phyloP scores from a whole-genome alignment of 2,888 invertebrate species.

The Apoda limacodes region DNA sequence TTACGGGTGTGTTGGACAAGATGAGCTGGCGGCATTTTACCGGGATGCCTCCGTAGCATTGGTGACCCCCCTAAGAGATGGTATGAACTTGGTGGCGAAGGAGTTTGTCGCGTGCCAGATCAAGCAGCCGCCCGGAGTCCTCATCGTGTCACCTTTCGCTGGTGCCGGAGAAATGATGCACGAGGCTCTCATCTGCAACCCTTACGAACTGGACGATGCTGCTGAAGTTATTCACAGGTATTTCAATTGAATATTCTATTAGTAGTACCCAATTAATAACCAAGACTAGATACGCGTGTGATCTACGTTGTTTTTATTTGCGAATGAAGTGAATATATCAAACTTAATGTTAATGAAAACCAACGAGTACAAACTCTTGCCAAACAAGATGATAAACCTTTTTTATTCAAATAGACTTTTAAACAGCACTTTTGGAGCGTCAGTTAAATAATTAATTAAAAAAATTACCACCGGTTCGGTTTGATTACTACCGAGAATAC shows the following conservation, averaged over 20 bases:
- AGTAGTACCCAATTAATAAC: background rate
- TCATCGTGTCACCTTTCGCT: slow-evolving; percentile 91
- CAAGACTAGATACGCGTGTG: background rate
- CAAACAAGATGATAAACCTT: too few relatives aligned
- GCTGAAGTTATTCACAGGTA: slow-evolving; percentile 87
- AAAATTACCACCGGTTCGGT: too few relatives aligned
- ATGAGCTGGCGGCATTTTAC: slow-evolving; percentile 88
- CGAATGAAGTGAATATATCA: too few relatives aligned
- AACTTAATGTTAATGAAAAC: too few relatives aligned
- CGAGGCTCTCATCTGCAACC: slow-evolving; percentile 90
- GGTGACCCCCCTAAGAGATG: slow-evolving; percentile 88
- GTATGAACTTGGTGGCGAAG: slow-evolving; percentile 94
- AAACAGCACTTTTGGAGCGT: too few relatives aligned
- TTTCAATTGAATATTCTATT: background rate
- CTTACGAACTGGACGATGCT: slow-evolving; percentile 88
- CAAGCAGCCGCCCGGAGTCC: slow-evolving; percentile 85
- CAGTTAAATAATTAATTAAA: too few relatives aligned
- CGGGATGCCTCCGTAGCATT: slow-evolving; percentile 88
- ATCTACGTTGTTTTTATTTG: background rate
- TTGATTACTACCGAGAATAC: too few relatives aligned
- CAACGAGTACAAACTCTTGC: too few relatives aligned
- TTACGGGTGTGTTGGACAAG: slow-evolving; percentile 88
- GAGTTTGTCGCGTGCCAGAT: slow-evolving; percentile 95
- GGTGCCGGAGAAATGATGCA: slow-evolving; percentile 96
- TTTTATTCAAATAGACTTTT: too few relatives aligned